Base-by-base conservation (phyloP, 1,140 invertebrate genomes). In the Heliconius hermathena region DNA sequence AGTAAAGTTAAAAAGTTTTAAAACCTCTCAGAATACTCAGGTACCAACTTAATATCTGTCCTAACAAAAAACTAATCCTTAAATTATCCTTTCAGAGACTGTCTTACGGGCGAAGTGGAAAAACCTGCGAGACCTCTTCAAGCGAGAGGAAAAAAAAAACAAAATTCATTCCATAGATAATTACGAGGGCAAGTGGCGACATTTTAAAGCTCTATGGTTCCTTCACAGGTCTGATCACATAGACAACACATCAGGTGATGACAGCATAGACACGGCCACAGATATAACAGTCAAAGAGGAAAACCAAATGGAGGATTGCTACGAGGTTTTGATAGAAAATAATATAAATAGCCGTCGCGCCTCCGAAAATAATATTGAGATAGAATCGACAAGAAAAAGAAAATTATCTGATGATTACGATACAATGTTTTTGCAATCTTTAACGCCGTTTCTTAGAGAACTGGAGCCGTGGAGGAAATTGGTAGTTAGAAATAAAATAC, bases 401-500 rank as follows among this genome's bases (percentile, higher is more conserved):
- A 60, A 26, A 60, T 22, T 60, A 22, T 60, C 54, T 0, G 87
- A 89, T 5, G 89, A 90, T 49, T 90, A 84, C 73, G 89, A 92
- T 66, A 38, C 85, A 71, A 90, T 71, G 29, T 71, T 71, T 71
- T 71, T 36, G 16, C 70, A 88, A 52, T 91, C 89, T 3, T 81
- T 93, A 6, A 83, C 84, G 22, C 91, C 89, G 22, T 91, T 82
- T 54, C 84, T 93, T 26, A 85, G 75, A 46, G 57, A 85, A 8
- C 46, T 93, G 29, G 85, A 84, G 9, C 88, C 89, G 3, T 78
- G 88, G 3, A 83, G 89, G 76, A 90, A 88, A 70, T 77, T 93
- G 49, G 80, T 84, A 2, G 80, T 91, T 3, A 85, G 90, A 38
- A 91, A 83, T 79, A 91, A 85, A 73, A 89, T 93, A 74, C 89